Percentiles rank a stretch among this genome's conserved stretches.
Conservation (phyloP, 2,888 invertebrate genomes). For the Trachelus tabidus region DNA sequence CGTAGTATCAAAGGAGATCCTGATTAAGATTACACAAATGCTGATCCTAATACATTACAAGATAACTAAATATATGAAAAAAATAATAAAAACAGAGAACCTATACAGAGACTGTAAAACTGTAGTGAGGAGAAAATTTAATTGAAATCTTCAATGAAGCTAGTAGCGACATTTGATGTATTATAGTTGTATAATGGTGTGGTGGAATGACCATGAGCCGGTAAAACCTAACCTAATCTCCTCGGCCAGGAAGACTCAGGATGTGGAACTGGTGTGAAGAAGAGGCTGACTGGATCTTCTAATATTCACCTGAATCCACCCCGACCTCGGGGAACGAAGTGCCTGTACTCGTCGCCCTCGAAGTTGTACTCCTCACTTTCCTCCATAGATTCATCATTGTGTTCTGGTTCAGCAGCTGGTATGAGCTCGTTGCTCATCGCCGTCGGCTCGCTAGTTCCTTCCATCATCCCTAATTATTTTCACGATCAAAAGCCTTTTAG, state of each 20-base stretch:
- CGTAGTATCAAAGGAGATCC: background rate
- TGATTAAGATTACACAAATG: background rate
- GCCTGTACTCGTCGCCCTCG: conserved; percentile 66
- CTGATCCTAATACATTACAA: background rate
- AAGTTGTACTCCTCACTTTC: conserved; percentile 60
- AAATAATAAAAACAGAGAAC: background rate
- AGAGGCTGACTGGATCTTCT: conserved; percentile 5
- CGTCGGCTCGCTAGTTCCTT: conserved; percentile 33
- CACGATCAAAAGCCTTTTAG: conserved; percentile 20
- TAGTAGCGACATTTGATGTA: background rate
- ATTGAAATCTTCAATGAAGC: background rate
- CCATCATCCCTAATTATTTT: conserved; percentile 27
- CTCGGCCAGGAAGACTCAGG: background rate
- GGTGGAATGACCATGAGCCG: background rate
- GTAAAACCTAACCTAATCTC: background rate
- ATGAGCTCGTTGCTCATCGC: conserved; percentile 28
- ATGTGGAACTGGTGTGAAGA: background rate
- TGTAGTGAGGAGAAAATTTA: background rate
- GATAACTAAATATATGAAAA: background rate
- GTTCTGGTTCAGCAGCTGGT: conserved; percentile 48
- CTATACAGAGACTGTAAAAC: background rate
- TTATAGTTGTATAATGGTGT: background rate
- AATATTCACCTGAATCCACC: conserved; percentile 67
- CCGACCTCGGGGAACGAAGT: conserved; percentile 67
- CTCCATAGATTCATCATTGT: conserved; percentile 57